These are phyloP conservation scores for Cochlearius cochlearius DNA, from an alignment of 2,113 vertebrate species.

Conservation along the genomic window DNA sequence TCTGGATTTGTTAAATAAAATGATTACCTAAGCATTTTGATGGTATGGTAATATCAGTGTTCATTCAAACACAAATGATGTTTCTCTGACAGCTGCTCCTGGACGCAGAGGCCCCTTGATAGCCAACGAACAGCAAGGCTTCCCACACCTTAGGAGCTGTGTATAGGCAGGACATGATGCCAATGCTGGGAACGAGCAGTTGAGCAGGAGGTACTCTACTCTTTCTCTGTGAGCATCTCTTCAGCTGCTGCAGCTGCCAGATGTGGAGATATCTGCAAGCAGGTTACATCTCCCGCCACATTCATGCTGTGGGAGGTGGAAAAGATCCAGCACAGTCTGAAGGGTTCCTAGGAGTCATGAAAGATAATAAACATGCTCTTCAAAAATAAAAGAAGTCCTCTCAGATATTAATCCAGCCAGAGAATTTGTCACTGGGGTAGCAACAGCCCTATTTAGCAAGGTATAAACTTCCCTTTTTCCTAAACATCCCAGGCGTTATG, in stretches of 20 bases:
- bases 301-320: not conserved
- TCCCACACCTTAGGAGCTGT: not conserved
- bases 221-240: not conserved
- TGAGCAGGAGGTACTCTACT: not conserved
- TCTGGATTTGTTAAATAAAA: not conserved
- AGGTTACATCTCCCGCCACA: not conserved
- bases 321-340: not conserved
- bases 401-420: not conserved
- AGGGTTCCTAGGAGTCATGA: not conserved
- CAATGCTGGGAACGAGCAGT: not conserved
- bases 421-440: not conserved
- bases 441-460: constrained; percentile 37
- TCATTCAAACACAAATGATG: not conserved
- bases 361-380: not conserved
- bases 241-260: not conserved
- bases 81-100: not conserved
- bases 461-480: constrained; percentile 54
- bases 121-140: not conserved
- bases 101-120: not conserved
- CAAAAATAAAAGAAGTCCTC: not conserved
- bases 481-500: not conserved
- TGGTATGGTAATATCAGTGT: not conserved
- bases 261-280: not conserved
- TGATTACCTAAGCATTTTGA: not conserved
- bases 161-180: not conserved